Conservation (phyloP, 2,113 vertebrate species). For the Aldabrachelys gigantea region DNA sequence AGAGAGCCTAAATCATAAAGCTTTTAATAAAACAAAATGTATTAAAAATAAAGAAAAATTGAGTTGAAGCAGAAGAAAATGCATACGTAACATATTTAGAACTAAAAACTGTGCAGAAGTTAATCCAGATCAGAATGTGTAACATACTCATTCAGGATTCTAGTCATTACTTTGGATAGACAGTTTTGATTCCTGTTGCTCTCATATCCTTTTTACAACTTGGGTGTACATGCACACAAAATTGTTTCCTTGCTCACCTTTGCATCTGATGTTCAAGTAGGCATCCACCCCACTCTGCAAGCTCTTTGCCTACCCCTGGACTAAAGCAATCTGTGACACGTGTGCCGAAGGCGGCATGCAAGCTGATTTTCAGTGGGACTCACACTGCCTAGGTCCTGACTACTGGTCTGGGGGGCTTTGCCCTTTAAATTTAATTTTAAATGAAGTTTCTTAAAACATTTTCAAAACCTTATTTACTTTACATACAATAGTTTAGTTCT, state of each 20-base stretch:
- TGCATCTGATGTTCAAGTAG: not conserved
- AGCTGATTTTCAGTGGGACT: too few species aligned
- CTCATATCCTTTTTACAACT: not conserved
- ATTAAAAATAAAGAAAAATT: not conserved
- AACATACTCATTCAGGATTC: not conserved
- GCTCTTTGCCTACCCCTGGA: not conserved
- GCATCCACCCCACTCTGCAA: accelerated
- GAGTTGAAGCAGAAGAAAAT: not conserved
- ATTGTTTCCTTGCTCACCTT: not conserved
- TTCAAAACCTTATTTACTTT: too few species aligned
- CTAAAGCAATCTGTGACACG: too few species aligned
- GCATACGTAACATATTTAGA: not conserved
- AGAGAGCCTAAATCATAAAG: not conserved
- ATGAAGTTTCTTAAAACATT: too few species aligned
- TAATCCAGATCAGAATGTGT: not conserved
- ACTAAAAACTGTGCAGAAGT: not conserved
- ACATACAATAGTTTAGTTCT: too few species aligned
- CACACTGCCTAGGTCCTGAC: too few species aligned
- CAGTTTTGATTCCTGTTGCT: accelerated
- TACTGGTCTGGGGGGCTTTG: too few species aligned
- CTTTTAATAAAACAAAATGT: not conserved
- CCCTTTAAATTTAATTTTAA: too few species aligned
- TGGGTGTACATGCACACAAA: not conserved
- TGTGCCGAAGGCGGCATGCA: too few species aligned
- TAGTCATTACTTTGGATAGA: not conserved